These are phyloP conservation scores for Atopsyche davidsoni DNA, from an alignment of 1,140 invertebrate genomes.

Conservation along the genomic window DNA sequence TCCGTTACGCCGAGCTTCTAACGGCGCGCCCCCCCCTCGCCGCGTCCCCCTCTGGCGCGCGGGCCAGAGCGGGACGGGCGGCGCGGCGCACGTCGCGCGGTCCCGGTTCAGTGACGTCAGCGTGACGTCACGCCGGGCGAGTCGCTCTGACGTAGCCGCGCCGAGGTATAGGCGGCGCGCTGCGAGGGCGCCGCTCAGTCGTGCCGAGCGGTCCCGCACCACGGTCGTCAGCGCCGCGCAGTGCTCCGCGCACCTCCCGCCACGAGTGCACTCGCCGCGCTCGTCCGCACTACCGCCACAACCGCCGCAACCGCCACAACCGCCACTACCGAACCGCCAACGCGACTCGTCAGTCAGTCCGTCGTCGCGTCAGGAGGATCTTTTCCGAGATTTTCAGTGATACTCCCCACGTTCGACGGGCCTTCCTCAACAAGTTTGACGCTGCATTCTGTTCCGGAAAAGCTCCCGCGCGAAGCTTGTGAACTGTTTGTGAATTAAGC, in stretches of 20 bases:
- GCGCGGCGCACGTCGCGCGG: slow-evolving; percentile 39
- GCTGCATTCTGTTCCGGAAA: slow-evolving; percentile 7
- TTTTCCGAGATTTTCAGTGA: background rate
- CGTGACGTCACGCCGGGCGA: slow-evolving; percentile 37
- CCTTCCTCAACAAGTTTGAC: slow-evolving; percentile 18
- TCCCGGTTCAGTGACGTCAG: slow-evolving; percentile 48
- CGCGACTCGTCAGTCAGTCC: background rate
- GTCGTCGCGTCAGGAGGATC: background rate
- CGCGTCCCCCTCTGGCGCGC: slow-evolving; percentile 5
- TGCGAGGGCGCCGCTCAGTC: slow-evolving; percentile 44
- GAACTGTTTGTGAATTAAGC: too few species aligned
- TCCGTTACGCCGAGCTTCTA: slow-evolving; percentile 46
- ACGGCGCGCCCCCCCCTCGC: slow-evolving; percentile 41
- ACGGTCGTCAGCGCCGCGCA: slow-evolving; percentile 39
- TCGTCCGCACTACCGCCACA: background rate
- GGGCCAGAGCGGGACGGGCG: slow-evolving; percentile 4
- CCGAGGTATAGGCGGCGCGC: slow-evolving; percentile 46
- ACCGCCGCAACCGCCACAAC: slow-evolving; percentile 11
- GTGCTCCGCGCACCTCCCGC: slow-evolving; percentile 36
- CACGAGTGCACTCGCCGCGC: background rate
- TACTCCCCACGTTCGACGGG: too few species aligned
- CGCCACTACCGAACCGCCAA: background rate
- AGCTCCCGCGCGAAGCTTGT: too few species aligned
- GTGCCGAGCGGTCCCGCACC: too few species aligned
- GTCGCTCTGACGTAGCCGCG: slow-evolving; percentile 42